phyloP scores from a whole-genome alignment of 2,113 vertebrate genomes.

The Oncorhynchus mykiss region DNA sequence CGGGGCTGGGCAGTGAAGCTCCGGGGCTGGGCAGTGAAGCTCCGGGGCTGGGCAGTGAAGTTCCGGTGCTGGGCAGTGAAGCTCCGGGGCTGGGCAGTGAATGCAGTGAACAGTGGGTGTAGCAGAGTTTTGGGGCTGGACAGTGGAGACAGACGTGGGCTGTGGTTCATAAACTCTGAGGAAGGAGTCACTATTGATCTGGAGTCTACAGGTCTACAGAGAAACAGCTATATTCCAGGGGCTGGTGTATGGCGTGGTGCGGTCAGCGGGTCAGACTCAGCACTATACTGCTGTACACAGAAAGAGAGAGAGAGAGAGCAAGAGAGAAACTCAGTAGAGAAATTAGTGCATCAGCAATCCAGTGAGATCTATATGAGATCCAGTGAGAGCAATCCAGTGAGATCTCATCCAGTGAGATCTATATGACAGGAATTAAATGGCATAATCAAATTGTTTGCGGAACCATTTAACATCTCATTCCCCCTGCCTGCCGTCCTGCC shows the following conservation, averaged over 20 bases:
- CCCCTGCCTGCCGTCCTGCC: slow-evolving; percentile 48
- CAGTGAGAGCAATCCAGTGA: too few relatives aligned
- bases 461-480: slow-evolving; percentile 70
- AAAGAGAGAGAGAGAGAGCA: background rate
- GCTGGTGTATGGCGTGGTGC: slow-evolving; percentile 38
- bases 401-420: slow-evolving; percentile 62
- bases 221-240: slow-evolving; percentile 50
- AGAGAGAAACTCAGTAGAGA: slow-evolving; percentile 22
- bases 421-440: slow-evolving; percentile 75
- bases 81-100: too few relatives aligned
- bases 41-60: too few relatives aligned
- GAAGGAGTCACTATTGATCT: slow-evolving; percentile 56
- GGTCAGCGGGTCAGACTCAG: slow-evolving; percentile 55
- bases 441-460: slow-evolving; percentile 77
- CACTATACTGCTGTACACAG: slow-evolving; percentile 53
- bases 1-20: too few relatives aligned
- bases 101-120: too few relatives aligned
- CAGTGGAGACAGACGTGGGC: background rate
- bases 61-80: too few relatives aligned
- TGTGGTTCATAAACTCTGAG: slow-evolving; percentile 37
- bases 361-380: slow-evolving; percentile 72
- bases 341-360: slow-evolving; percentile 65
- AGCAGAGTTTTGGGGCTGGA: background rate
- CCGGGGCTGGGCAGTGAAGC: too few relatives aligned
- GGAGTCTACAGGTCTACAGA: slow-evolving; percentile 23